Percentiles rank a stretch among this genome's conserved stretches.
phyloP scores from a whole-genome alignment of 1,140 invertebrate species.

The Lucilia cuprina region DNA sequence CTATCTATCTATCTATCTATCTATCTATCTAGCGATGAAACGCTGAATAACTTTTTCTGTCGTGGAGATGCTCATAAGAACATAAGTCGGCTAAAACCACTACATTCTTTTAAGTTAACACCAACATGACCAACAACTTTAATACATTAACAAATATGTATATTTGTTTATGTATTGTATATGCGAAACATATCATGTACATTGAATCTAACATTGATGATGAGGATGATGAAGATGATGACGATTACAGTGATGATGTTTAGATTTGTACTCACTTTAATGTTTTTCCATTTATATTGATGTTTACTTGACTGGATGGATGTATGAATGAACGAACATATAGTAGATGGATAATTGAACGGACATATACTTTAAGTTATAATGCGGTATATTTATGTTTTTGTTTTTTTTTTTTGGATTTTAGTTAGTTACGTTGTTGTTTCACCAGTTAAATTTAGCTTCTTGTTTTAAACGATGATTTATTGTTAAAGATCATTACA shows the following conservation, averaged over 20 bases:
- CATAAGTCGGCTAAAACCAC: too few relatives aligned
- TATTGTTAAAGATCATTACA: conserved; percentile 3
- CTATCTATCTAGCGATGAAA: too few relatives aligned
- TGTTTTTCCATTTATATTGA: background rate
- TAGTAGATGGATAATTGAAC: background rate
- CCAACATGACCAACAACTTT: too few relatives aligned
- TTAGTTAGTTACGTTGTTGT: too few relatives aligned
- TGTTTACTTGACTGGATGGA: background rate
- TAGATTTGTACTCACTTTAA: background rate
- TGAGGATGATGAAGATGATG: background rate
- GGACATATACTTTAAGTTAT: background rate
- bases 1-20: too few relatives aligned
- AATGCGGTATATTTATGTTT: too few relatives aligned
- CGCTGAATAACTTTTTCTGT: too few relatives aligned
- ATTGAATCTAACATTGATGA: background rate
- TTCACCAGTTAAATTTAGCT: background rate
- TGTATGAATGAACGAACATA: background rate
- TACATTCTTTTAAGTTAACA: too few relatives aligned
- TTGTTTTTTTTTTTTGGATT: too few relatives aligned
- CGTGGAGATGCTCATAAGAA: too few relatives aligned
- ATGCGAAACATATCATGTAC: background rate
- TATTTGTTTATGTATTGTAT: too few relatives aligned
- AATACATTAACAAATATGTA: too few relatives aligned
- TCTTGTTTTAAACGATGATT: background rate
- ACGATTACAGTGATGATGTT: background rate